phyloP scores from a whole-genome alignment of 2,113 vertebrate species.

The Octodon degus region DNA sequence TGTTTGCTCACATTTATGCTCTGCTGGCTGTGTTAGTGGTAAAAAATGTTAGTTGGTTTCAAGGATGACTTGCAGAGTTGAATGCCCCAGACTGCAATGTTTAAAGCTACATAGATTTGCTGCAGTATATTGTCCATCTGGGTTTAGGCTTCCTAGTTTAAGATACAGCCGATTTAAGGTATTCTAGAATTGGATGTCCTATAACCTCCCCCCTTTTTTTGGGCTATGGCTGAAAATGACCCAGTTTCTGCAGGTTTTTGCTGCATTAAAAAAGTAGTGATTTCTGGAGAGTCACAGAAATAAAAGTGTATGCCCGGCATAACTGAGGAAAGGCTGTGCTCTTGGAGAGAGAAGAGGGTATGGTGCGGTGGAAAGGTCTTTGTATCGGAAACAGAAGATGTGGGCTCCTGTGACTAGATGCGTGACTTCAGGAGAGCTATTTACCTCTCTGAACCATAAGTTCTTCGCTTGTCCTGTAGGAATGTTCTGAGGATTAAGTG shows the following conservation, averaged over 20 bases:
- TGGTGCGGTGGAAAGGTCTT: constrained; percentile 43
- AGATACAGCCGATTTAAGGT: constrained; percentile 35
- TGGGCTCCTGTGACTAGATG: not conserved
- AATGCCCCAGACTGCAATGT: constrained; percentile 21
- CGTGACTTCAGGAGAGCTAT: constrained; percentile 19
- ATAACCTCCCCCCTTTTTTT: not conserved
- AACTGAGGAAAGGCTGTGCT: constrained; percentile 47
- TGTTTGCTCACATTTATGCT: constrained; percentile 22
- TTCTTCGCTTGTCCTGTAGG: not conserved
- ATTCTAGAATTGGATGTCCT: constrained; percentile 39
- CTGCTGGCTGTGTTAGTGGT: not conserved
- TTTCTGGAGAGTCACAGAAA: constrained; percentile 58
- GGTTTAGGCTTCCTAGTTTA: constrained; percentile 48
- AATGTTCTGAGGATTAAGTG: constrained; percentile 3
- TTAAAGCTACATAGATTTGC: constrained; percentile 35
- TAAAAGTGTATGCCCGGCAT: constrained; percentile 46
- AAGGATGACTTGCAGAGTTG: constrained; percentile 71
- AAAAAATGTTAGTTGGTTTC: not conserved
- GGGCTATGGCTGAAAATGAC: constrained; percentile 50
- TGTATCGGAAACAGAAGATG: constrained; percentile 42
- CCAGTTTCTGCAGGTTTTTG: constrained; percentile 70
- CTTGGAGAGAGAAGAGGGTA: constrained; percentile 9
- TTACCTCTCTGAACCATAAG: not conserved
- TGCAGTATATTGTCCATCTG: constrained; percentile 45
- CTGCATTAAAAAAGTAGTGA: constrained; percentile 55